Evolutionary conservation across 1,140 invertebrate genomes (phyloP).

Genomic region (Aphelinus certus): DNA sequence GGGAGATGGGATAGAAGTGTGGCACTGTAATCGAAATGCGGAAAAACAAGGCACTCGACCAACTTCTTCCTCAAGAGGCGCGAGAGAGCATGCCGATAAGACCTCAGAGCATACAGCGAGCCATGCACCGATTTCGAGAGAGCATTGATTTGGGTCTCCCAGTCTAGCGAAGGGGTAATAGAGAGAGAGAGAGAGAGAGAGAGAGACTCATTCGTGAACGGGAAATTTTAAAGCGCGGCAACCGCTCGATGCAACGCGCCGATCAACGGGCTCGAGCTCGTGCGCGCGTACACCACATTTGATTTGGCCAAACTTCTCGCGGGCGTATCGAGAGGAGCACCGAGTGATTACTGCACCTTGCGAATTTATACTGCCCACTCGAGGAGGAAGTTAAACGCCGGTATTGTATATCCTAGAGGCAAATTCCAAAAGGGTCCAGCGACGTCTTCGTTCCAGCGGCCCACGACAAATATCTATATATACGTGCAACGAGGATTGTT

Average conservation of each 20-base stretch:
- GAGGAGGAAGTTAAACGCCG: conserved; percentile 10
- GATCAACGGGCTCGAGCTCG: too few species aligned
- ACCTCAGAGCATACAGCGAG: too few species aligned
- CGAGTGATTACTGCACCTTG: not conserved
- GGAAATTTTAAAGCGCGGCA: not conserved
- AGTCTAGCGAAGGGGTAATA: too few species aligned
- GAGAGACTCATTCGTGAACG: not conserved
- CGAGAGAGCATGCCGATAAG: too few species aligned
- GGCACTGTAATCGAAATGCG: too few species aligned
- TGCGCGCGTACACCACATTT: too few species aligned
- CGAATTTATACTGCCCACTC: not conserved
- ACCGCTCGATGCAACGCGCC: not conserved
- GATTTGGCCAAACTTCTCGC: not conserved
- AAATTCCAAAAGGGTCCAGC: conserved; percentile 25
- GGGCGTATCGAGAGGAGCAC: not conserved
- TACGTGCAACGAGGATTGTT: conserved; percentile 45
- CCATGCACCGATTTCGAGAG: too few species aligned
- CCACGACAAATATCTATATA: too few species aligned
- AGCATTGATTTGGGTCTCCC: too few species aligned
- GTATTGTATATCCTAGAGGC: conserved; percentile 11
- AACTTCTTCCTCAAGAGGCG: too few species aligned
- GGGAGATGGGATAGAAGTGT: too few species aligned
- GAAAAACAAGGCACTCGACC: too few species aligned
- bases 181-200: not conserved
- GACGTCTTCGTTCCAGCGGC: conserved; percentile 25